A percentile compares a stretch with the other conserved stretches of the same genome.
Evolutionary conservation across 2,113 vertebrate genomes (phyloP).

Genomic region (Perca fluviatilis): DNA sequence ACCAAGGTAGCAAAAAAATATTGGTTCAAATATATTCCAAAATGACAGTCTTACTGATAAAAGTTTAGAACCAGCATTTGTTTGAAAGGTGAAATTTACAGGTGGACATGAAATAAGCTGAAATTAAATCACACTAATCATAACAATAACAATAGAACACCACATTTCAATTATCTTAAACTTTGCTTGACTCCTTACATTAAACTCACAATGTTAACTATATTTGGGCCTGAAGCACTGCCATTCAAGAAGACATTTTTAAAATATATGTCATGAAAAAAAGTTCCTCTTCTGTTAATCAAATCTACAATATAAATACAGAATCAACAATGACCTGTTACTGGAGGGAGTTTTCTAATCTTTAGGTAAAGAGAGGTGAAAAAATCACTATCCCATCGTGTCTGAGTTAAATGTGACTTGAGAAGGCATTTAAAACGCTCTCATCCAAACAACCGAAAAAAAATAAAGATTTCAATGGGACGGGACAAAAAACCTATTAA

Average conservation of each 20-base stretch:
- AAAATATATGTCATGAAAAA: not conserved
- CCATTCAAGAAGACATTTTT: not conserved
- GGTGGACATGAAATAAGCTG: not conserved
- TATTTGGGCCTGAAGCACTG: not conserved
- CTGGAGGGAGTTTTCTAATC: too few species aligned
- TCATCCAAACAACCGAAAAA: not conserved
- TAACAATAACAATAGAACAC: not conserved
- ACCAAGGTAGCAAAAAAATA: conserved; percentile 10
- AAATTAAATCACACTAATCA: not conserved
- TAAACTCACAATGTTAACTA: not conserved
- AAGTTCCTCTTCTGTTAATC: not conserved
- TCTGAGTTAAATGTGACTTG: not conserved
- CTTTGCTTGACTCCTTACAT: not conserved
- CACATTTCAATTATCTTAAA: not conserved
- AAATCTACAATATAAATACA: not conserved
- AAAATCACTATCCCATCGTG: not conserved
- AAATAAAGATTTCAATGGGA: not conserved
- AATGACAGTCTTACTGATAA: conserved; percentile 4
- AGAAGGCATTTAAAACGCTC: not conserved
- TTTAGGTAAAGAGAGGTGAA: not conserved
- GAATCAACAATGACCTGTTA: not conserved
- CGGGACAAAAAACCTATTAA: not conserved
- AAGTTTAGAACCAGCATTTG: not conserved
- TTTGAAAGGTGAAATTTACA: not conserved
- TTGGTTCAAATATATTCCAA: conserved; percentile 22